Conservation (phyloP, 2,113 vertebrate genomes). For the Pelecanoides urinatrix region DNA sequence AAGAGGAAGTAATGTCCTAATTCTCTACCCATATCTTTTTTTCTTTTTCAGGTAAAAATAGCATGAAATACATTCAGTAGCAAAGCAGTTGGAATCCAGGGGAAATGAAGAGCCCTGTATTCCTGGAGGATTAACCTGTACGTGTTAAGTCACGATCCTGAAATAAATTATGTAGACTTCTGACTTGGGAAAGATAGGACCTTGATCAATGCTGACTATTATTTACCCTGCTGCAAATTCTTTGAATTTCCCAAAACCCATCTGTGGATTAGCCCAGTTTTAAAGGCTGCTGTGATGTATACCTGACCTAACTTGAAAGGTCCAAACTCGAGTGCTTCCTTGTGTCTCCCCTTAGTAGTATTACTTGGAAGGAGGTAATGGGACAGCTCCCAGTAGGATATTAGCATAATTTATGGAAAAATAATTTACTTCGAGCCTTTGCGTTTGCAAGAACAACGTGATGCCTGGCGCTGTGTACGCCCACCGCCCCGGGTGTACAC, state of each 20-base stretch:
- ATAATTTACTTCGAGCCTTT: background rate
- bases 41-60: slow-evolving; percentile 47
- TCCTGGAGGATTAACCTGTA: slow-evolving; percentile 20
- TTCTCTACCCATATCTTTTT: slow-evolving; percentile 22
- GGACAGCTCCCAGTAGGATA: background rate
- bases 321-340: background rate
- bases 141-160: background rate
- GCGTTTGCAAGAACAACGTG: background rate
- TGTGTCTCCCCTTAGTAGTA: background rate
- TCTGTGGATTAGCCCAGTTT: background rate
- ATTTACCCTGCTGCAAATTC: background rate
- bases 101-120: slow-evolving; percentile 28
- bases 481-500: background rate
- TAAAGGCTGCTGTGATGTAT: background rate
- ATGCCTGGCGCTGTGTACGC: background rate
- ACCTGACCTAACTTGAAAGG: background rate
- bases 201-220: background rate
- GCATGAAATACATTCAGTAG: slow-evolving; percentile 47
- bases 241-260: background rate
- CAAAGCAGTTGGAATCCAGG: slow-evolving; percentile 5
- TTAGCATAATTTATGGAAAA: background rate
- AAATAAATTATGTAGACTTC: background rate
- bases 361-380: background rate
- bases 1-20: slow-evolving; percentile 45
- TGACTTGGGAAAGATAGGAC: background rate